Base-by-base conservation (phyloP, 2,888 invertebrate genomes). In the Clanis bilineata region DNA sequence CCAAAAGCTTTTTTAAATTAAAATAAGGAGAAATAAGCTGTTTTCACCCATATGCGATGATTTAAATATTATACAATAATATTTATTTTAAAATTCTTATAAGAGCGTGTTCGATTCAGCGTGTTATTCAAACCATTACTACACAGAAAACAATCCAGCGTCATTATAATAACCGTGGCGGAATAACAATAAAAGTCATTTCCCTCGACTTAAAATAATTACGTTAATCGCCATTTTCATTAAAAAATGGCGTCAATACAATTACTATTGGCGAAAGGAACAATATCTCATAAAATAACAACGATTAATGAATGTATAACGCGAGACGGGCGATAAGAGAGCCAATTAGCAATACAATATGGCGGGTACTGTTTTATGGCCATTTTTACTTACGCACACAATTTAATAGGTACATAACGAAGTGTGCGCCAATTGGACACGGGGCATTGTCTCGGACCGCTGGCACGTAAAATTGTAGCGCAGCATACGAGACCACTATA, bases 291-390 rank as follows among this genome's bases (percentile, higher is more conserved):
- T 86, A 85, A 88, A 85, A 79, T 75, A 74, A 74, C 72, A 80
- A 83, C 76, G 82, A 85, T 85, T 85, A 86, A 83, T 85, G 84
- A 77, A 82, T 77, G 77, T 80, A 80, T 82, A 84, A 85, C 76
- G 83, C 80, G 83, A 79, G 79, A 80, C 81, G 74, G 67, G 69
- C 83, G 88, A 88, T 88, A 88, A 86, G 80, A 65, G 72, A 70
- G 79, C 83, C 86, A 89, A 90, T 89, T 90, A 89, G 86, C 74
- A 71, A 81, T 79, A 79, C 79, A 82, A 79, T 79, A 81, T 79
- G 81, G 77, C 80, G 60, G 65, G 73, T 67, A 58, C 62, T 61
- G 64, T 66, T 73, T 82, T 79, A 82, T 74, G 68, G 70, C 77
- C 70, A 76, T 80, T 83, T 82, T 81, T 78, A 62, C 61, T 61